phyloP scores from a whole-genome alignment of 2,113 vertebrate species.

The Cichladusa arquata region DNA sequence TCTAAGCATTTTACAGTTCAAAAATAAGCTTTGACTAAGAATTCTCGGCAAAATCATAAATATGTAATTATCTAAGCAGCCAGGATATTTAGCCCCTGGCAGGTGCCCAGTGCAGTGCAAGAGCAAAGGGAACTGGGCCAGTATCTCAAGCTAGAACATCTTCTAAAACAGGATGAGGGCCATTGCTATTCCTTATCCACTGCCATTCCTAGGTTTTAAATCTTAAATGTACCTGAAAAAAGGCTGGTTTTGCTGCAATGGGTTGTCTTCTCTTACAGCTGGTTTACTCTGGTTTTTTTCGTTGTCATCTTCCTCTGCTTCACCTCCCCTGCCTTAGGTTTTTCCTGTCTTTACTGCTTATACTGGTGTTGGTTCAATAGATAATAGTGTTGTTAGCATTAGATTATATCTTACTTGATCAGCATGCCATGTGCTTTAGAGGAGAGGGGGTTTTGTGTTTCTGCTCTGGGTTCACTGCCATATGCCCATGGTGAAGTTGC shows the following conservation, averaged over 20 bases:
- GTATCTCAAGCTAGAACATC: not conserved
- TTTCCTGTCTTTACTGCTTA: not conserved
- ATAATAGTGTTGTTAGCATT: not conserved
- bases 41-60: conserved; percentile 53
- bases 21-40: conserved; percentile 46
- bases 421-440: conserved; percentile 6
- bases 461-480: not conserved
- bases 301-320: not conserved
- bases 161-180: not conserved
- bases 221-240: not conserved
- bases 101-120: not conserved
- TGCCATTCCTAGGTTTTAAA: not conserved
- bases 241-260: not conserved
- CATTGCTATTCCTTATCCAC: not conserved
- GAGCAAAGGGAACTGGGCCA: not conserved
- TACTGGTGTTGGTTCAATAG: not conserved
- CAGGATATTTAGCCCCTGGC: conserved; percentile 22
- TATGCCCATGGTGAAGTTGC: not conserved
- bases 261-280: not conserved
- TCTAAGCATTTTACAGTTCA: not conserved
- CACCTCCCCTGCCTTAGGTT: not conserved
- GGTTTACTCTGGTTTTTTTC: not conserved
- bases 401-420: not conserved
- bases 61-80: conserved; percentile 36
- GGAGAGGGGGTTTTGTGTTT: not conserved